A percentile compares a stretch with the other conserved stretches of the same genome.
These are phyloP conservation scores for Meteorus cinctellus DNA, from an alignment of 2,888 invertebrate species.

Conservation along the genomic window DNA sequence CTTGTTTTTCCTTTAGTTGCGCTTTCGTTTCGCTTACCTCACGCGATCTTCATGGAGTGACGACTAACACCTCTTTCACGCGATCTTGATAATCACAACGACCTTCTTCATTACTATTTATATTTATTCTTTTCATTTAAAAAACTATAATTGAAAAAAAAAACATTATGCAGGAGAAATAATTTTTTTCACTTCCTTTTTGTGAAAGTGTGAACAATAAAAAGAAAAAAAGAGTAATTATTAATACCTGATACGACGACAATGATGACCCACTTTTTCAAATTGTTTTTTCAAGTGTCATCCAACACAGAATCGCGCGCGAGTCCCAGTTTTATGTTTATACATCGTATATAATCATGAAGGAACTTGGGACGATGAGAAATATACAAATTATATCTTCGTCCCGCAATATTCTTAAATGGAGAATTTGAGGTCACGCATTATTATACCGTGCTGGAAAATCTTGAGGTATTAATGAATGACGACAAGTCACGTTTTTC, in stretches of 20 bases:
- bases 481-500: slow-evolving; percentile 25
- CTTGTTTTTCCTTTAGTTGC: slow-evolving; percentile 33
- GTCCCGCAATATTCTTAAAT: slow-evolving; percentile 28
- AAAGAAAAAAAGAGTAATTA: background rate
- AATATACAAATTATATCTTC: slow-evolving; percentile 35
- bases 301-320: slow-evolving; percentile 8
- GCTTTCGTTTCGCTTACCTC: slow-evolving; percentile 45
- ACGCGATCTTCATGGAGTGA: slow-evolving; percentile 42
- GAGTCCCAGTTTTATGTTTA: slow-evolving; percentile 37
- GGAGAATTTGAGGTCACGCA: slow-evolving; percentile 40
- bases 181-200: background rate
- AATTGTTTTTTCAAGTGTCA: slow-evolving; percentile 36
- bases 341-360: slow-evolving; percentile 28
- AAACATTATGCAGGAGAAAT: background rate
- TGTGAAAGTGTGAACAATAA: background rate
- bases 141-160: slow-evolving; percentile 9
- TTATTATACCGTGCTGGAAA: slow-evolving; percentile 32
- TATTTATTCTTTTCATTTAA: slow-evolving; percentile 1
- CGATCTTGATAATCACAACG: slow-evolving; percentile 31
- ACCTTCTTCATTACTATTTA: slow-evolving; percentile 24
- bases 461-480: slow-evolving; percentile 33
- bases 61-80: slow-evolving; percentile 32
- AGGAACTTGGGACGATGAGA: slow-evolving; percentile 5
- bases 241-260: background rate
- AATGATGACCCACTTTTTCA: slow-evolving; percentile 25